These are phyloP conservation scores for Heliconius hortense DNA, from an alignment of 2,888 invertebrate species.

Conservation along the genomic window DNA sequence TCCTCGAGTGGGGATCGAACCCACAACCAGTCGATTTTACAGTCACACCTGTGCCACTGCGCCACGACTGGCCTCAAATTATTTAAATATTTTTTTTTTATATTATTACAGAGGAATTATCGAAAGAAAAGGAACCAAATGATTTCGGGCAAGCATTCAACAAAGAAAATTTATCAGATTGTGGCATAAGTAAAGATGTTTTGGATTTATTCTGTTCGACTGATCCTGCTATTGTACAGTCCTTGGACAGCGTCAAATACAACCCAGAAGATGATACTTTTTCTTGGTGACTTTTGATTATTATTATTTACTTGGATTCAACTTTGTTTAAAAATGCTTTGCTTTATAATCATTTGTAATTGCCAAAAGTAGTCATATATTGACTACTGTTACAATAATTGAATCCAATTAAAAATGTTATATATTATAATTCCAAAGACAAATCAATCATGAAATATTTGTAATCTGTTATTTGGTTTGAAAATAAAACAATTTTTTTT, in stretches of 20 bases:
- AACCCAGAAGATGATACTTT: conserved; percentile 82
- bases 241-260: conserved; percentile 85
- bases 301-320: neutral
- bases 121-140: conserved; percentile 75
- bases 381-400: neutral
- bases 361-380: neutral
- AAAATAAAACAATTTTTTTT: conserved; percentile 41
- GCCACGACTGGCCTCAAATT: no score
- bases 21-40: no score
- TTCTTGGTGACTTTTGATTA: conserved; percentile 63
- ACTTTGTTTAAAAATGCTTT: neutral
- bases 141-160: conserved; percentile 86
- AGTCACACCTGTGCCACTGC: no score
- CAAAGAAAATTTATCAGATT: conserved; percentile 93
- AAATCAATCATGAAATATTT: conserved; percentile 35
- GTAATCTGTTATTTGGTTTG: conserved; percentile 40
- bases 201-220: conserved; percentile 86
- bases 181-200: conserved; percentile 86
- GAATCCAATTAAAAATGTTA: conserved; percentile 10
- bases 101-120: conserved; percentile 68
- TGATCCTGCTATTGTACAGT: conserved; percentile 76
- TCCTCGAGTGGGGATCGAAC: no score
- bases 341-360: neutral
- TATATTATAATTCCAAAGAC: conserved; percentile 38
- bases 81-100: neutral